These are phyloP conservation scores for Lontra canadensis DNA, from an alignment of 2,113 vertebrate species.

Conservation along the genomic window DNA sequence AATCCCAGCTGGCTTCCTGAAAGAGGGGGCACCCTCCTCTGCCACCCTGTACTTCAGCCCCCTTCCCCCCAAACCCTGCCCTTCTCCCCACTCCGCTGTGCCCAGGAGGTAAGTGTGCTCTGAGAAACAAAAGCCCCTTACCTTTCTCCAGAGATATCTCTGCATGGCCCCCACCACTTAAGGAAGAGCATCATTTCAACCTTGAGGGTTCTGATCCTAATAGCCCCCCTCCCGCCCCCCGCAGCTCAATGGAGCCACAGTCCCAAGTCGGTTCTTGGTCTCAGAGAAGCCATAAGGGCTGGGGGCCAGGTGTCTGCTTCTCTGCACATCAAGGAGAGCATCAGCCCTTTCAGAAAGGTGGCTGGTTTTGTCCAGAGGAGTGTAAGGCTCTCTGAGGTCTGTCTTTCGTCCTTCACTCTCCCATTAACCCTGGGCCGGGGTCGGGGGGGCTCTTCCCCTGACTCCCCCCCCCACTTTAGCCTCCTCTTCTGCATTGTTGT, in stretches of 20 bases:
- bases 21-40: neutral
- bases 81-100: neutral
- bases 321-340: neutral
- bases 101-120: neutral
- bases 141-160: neutral
- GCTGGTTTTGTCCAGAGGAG: neutral
- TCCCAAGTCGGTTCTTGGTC: too few relatives aligned
- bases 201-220: accelerated
- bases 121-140: neutral
- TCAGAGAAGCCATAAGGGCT: neutral
- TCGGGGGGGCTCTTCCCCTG: neutral
- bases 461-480: too few relatives aligned
- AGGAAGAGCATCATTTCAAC: neutral
- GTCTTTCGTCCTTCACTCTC: neutral
- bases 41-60: too few relatives aligned
- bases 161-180: neutral
- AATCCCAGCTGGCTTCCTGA: neutral
- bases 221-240: neutral
- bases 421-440: accelerated
- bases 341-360: neutral
- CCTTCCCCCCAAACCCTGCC: neutral
- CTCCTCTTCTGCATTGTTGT: neutral
- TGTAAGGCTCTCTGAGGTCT: neutral
- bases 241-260: neutral
- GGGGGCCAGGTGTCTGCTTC: neutral